phyloP scores from a whole-genome alignment of 2,113 vertebrate species.

The Gallinago undulata region DNA sequence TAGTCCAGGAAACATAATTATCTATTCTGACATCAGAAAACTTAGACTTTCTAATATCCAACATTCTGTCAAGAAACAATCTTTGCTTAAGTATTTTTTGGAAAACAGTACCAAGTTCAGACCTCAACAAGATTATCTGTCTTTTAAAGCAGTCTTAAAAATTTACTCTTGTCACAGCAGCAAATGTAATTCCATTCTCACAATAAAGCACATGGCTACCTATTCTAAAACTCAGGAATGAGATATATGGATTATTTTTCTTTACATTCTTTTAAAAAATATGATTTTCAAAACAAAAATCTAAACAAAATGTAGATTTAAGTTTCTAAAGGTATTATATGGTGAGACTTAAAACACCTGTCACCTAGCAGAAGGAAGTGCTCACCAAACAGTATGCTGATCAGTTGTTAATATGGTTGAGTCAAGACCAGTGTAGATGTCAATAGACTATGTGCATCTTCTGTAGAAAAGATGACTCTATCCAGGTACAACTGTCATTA shows the following conservation, averaged over 20 bases:
- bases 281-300: background rate
- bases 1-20: background rate
- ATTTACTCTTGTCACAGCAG: background rate
- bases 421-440: background rate
- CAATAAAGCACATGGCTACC: rapidly evolving
- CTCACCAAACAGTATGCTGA: background rate
- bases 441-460: background rate
- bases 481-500: background rate
- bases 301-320: background rate
- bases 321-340: background rate
- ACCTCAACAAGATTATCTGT: background rate
- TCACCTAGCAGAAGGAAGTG: background rate
- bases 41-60: background rate
- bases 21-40: background rate
- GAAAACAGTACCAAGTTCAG: background rate
- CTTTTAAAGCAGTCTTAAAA: background rate
- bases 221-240: background rate
- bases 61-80: background rate
- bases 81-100: background rate
- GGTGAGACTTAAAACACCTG: background rate
- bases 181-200: background rate
- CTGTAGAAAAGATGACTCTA: background rate
- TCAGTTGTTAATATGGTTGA: background rate
- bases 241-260: background rate
- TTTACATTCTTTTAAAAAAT: background rate